These are phyloP conservation scores for Eublepharis macularius DNA, from an alignment of 2,113 vertebrate species.

Conservation along the genomic window DNA sequence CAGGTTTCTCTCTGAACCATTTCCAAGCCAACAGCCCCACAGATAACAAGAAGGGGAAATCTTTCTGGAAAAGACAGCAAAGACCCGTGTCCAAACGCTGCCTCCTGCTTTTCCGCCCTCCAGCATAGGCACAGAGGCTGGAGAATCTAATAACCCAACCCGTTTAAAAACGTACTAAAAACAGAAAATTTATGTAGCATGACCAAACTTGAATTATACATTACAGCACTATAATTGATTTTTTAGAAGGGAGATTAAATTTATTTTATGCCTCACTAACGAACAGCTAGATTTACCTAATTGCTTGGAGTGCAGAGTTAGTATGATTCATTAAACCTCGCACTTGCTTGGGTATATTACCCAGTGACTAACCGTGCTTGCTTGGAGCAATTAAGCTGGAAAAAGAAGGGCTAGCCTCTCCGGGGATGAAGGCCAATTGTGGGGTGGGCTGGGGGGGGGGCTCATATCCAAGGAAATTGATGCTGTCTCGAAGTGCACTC, in stretches of 20 bases:
- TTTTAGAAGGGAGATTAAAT: conserved; percentile 85
- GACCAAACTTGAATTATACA: conserved; percentile 85
- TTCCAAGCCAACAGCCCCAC: neutral
- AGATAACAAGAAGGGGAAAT: neutral
- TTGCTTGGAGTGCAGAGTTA: conserved; percentile 81
- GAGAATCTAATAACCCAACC: conserved; percentile 64
- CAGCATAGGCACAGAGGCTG: conserved; percentile 20
- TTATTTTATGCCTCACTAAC: conserved; percentile 85
- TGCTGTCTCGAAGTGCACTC: neutral
- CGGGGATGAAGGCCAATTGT: conserved; percentile 70
- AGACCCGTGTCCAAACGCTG: neutral
- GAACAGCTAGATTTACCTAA: conserved; percentile 86
- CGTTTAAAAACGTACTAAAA: conserved; percentile 74
- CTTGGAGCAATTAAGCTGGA: conserved; percentile 76
- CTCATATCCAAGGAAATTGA: conserved; percentile 54
- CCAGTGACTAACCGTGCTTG: conserved; percentile 77
- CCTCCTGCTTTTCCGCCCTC: neutral
- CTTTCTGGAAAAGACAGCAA: neutral
- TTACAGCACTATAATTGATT: conserved; percentile 85
- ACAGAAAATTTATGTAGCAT: conserved; percentile 82
- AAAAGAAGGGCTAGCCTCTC: conserved; percentile 64
- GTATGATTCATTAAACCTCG: conserved; percentile 82
- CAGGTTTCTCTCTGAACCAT: neutral
- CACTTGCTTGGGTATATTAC: conserved; percentile 78
- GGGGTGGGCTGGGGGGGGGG: conserved; percentile 64